Evolutionary conservation across 2,888 invertebrate species (phyloP).

Genomic region (Bembecia ichneumoniformis): DNA sequence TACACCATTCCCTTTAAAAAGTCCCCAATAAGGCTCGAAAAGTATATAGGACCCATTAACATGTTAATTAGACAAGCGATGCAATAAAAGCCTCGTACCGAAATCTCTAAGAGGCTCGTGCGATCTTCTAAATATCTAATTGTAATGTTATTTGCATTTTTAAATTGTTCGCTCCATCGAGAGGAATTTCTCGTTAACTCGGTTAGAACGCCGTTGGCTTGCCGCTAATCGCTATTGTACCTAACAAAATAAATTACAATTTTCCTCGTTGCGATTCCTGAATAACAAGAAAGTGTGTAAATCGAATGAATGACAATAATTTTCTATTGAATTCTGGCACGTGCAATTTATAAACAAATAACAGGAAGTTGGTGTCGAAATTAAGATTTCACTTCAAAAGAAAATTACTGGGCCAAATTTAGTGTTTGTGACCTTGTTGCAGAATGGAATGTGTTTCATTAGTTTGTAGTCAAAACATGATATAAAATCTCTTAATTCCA

Average conservation of each 20-base stretch:
- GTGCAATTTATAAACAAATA: too few species aligned
- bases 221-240: constrained; percentile 10
- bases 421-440: too few species aligned
- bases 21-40: too few species aligned
- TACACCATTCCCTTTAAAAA: too few species aligned
- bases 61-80: constrained; percentile 29
- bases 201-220: constrained; percentile 4
- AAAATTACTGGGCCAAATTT: too few species aligned
- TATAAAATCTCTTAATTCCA: too few species aligned
- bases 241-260: constrained; percentile 21
- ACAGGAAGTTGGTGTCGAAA: too few species aligned
- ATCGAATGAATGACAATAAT: too few species aligned
- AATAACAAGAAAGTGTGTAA: background rate
- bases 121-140: constrained; percentile 44
- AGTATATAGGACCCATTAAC: constrained; percentile 17
- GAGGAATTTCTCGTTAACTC: constrained; percentile 25
- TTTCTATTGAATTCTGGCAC: too few species aligned
- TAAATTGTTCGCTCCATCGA: constrained; percentile 32
- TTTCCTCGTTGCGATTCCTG: background rate
- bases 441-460: too few species aligned
- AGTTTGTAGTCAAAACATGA: too few species aligned
- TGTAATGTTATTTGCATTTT: constrained; percentile 51
- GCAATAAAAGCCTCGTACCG: constrained; percentile 33
- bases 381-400: too few species aligned
- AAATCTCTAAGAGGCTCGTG: constrained; percentile 29